Conservation (phyloP, 2,888 invertebrate genomes). For the Heliconius cydno region DNA sequence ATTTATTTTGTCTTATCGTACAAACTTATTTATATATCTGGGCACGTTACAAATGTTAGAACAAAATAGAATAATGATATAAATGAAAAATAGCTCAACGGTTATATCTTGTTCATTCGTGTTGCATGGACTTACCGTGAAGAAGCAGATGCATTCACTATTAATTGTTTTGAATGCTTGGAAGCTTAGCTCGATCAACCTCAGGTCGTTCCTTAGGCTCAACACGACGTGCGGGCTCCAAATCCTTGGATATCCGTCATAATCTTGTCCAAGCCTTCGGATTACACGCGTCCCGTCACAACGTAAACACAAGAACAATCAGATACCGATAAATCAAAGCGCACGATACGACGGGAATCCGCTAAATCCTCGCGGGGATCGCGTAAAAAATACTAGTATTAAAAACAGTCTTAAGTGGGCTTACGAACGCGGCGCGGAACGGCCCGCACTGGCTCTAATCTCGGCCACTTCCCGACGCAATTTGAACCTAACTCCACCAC, state of each 20-base stretch:
- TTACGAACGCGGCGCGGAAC: conserved; percentile 86
- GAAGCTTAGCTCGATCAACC: conserved; percentile 22
- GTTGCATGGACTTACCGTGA: conserved; percentile 24
- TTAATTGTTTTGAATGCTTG: conserved; percentile 23
- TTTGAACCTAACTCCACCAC: conserved; percentile 89
- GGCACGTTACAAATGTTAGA: background rate
- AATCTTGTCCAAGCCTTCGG: conserved; percentile 79
- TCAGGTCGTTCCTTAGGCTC: conserved; percentile 54
- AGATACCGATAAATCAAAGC: conserved; percentile 83
- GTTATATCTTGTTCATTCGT: background rate
- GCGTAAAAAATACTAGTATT: conserved; percentile 87
- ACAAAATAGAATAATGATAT: background rate
- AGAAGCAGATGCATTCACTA: background rate
- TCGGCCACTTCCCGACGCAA: conserved; percentile 90
- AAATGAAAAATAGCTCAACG: background rate
- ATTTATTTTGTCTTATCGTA: background rate
- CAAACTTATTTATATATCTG: no score
- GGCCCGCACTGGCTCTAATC: conserved; percentile 87
- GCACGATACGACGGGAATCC: conserved; percentile 81
- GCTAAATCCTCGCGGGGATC: conserved; percentile 83
- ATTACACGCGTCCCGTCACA: conserved; percentile 78
- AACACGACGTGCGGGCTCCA: conserved; percentile 72
- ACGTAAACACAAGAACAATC: conserved; percentile 81
- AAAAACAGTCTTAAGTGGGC: conserved; percentile 89
- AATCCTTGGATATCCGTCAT: conserved; percentile 80